These are phyloP conservation scores for Chaetodon trifascialis DNA, from an alignment of 2,113 vertebrate genomes.

Conservation along the genomic window DNA sequence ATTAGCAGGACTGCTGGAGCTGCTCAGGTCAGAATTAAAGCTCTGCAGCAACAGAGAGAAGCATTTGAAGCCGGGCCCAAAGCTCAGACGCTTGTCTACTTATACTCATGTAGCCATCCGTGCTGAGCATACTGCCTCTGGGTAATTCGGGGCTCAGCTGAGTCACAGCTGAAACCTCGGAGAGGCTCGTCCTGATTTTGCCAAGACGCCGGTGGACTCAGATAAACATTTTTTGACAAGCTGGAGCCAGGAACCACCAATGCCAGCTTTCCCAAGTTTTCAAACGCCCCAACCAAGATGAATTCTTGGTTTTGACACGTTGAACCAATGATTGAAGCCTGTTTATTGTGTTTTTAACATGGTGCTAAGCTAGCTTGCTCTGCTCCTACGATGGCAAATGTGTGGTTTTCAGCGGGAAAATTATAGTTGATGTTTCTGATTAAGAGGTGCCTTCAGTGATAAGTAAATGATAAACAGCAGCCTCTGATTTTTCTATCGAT, in stretches of 20 bases:
- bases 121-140: conserved; percentile 34
- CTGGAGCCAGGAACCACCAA: background rate
- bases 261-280: conserved; percentile 5
- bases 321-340: too few relatives aligned
- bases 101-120: background rate
- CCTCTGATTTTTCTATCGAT: background rate
- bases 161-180: conserved; percentile 55
- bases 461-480: too few relatives aligned
- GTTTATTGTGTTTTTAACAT: too few relatives aligned
- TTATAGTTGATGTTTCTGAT: too few relatives aligned
- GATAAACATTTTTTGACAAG: conserved; percentile 47
- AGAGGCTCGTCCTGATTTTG: conserved; percentile 42
- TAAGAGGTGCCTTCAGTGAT: too few relatives aligned
- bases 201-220: conserved; percentile 27
- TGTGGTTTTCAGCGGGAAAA: too few relatives aligned
- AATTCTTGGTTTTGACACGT: too few relatives aligned
- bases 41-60: background rate
- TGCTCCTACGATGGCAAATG: too few relatives aligned
- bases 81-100: background rate
- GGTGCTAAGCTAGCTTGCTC: too few relatives aligned
- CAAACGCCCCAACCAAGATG: background rate
- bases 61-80: background rate
- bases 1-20: background rate
- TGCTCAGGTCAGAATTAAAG: conserved; percentile 6
- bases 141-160: conserved; percentile 39